phyloP scores from a whole-genome alignment of 2,888 invertebrate genomes.

The Ormyrus labotus region DNA sequence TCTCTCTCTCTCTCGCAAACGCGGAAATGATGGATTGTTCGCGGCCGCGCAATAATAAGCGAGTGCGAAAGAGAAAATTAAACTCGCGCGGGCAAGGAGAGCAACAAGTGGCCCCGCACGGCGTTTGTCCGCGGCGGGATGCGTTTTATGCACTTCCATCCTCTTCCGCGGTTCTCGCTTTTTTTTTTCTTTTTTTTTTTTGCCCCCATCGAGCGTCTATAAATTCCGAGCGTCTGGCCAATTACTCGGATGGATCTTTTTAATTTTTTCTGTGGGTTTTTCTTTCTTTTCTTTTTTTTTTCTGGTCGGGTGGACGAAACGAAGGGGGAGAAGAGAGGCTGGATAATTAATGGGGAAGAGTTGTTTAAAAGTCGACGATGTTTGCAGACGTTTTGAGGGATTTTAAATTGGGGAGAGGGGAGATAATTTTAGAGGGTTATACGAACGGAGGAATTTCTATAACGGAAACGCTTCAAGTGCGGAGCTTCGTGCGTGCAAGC shows the following conservation, averaged over 20 bases:
- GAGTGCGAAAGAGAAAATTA: constrained; percentile 32
- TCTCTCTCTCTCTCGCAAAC: not conserved
- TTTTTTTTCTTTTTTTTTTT: not conserved
- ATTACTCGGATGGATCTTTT: constrained; percentile 34
- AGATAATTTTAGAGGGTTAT: too few relatives aligned
- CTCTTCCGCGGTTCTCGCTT: not conserved
- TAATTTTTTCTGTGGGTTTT: not conserved
- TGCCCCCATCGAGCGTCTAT: constrained; percentile 20
- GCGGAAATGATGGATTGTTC: constrained; percentile 19
- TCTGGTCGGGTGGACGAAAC: too few relatives aligned
- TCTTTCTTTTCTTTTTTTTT: too few relatives aligned
- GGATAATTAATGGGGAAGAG: too few relatives aligned
- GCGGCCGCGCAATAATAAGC: constrained; percentile 28
- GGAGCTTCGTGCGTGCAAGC: too few relatives aligned
- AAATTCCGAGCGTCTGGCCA: constrained; percentile 2
- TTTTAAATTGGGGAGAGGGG: too few relatives aligned
- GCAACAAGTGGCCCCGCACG: constrained; percentile 45
- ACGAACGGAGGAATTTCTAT: too few relatives aligned
- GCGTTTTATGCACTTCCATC: constrained; percentile 20
- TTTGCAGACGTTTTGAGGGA: too few relatives aligned
- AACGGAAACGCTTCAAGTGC: too few relatives aligned
- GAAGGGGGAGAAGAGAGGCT: too few relatives aligned
- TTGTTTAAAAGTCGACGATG: too few relatives aligned
- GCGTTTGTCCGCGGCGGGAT: not conserved
- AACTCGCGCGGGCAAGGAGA: constrained; percentile 17